phyloP scores from a whole-genome alignment of 2,113 vertebrate species.

The Macquaria ambigua region DNA sequence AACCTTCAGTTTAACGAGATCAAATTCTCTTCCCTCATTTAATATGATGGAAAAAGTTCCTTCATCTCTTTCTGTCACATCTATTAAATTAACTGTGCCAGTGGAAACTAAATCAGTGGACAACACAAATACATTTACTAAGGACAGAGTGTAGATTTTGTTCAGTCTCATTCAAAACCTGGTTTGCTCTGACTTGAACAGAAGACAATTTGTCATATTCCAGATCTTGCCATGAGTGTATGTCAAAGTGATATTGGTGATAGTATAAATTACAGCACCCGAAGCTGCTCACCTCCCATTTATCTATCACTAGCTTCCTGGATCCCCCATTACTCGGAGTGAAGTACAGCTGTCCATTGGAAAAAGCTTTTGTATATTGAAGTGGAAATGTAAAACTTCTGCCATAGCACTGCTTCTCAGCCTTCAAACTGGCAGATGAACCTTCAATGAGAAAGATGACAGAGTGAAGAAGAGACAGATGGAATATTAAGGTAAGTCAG shows the following conservation, averaged over 20 bases:
- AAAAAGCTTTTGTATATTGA: fast-evolving
- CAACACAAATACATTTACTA: constrained; percentile 22
- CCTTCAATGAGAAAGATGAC: constrained; percentile 29
- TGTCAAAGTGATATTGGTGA: neutral
- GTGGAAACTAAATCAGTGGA: fast-evolving
- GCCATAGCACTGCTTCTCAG: constrained; percentile 43
- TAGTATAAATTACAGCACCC: neutral
- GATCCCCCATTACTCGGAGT: neutral
- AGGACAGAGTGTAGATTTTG: neutral
- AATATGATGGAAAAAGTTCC: neutral
- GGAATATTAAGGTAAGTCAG: neutral
- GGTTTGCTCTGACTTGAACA: neutral
- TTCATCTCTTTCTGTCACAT: constrained; percentile 54
- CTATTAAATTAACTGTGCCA: fast-evolving
- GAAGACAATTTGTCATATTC: neutral
- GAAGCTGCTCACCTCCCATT: constrained; percentile 32
- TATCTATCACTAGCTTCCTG: neutral
- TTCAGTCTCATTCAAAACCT: neutral
- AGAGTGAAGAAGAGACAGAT: neutral
- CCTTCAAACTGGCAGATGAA: fast-evolving
- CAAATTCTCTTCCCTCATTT: fast-evolving
- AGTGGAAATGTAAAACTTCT: fast-evolving
- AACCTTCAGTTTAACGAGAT: constrained; percentile 21
- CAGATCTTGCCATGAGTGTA: neutral
- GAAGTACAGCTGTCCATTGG: constrained; percentile 29